Conservation (phyloP, 2,113 vertebrate species). For the Actenoides hombroni region DNA sequence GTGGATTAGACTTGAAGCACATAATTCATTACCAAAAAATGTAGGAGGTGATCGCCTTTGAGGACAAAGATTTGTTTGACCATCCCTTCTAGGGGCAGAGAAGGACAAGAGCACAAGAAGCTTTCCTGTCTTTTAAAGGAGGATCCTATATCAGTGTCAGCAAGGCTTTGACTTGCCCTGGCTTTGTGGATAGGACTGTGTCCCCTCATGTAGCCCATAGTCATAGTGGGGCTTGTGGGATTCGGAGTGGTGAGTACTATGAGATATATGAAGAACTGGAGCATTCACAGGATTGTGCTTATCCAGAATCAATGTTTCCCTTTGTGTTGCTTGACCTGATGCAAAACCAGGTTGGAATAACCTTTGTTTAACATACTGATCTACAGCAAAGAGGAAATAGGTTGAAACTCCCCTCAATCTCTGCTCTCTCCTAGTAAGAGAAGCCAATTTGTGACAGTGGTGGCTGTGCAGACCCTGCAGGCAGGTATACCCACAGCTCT, state of each 20-base stretch:
- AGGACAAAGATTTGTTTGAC: not conserved
- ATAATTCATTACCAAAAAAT: not conserved
- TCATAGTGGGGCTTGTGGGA: not conserved
- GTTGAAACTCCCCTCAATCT: not conserved
- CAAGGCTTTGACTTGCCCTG: not conserved
- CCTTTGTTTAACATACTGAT: not conserved
- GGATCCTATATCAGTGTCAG: not conserved
- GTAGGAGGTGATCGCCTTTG: not conserved
- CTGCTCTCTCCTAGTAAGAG: not conserved
- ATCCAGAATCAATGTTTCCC: not conserved
- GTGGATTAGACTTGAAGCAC: not conserved
- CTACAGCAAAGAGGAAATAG: not conserved
- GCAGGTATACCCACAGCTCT: not conserved
- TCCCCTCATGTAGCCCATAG: not conserved
- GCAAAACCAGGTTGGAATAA: not conserved
- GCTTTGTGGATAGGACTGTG: not conserved
- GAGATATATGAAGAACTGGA: not conserved
- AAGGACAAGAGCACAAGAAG: not conserved
- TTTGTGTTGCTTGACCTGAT: not conserved
- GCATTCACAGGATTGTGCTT: not conserved
- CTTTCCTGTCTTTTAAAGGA: not conserved
- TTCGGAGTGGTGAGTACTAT: accelerated
- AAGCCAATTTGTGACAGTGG: not conserved
- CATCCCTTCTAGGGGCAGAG: not conserved
- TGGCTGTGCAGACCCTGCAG: not conserved